phyloP scores from a whole-genome alignment of 2,113 vertebrate species.

The Osmerus eperlanus region DNA sequence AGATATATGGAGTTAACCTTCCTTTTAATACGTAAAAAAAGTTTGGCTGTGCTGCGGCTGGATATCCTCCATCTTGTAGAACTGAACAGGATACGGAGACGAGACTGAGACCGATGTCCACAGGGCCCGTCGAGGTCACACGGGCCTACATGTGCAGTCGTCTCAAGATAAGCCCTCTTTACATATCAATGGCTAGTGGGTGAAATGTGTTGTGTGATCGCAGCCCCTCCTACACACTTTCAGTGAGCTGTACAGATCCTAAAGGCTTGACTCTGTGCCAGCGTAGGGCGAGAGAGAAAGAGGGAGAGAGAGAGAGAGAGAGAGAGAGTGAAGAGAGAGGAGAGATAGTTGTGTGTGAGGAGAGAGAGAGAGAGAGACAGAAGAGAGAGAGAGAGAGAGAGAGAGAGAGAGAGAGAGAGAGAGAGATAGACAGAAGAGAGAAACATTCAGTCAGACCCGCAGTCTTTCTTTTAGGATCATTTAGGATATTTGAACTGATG shows the following conservation, averaged over 20 bases:
- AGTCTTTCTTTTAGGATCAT: too few species aligned
- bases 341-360: too few species aligned
- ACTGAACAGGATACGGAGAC: too few species aligned
- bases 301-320: slow-evolving; percentile 17
- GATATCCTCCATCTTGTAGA: too few species aligned
- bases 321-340: not conserved
- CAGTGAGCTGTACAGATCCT: slow-evolving; percentile 48
- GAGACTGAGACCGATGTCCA: too few species aligned
- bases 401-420: not conserved
- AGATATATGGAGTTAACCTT: not conserved
- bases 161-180: slow-evolving; percentile 40
- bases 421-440: not conserved
- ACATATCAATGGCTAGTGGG: slow-evolving; percentile 58
- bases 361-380: not conserved
- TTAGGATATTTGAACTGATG: too few species aligned
- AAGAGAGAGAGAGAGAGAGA: not conserved
- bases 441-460: not conserved
- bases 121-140: too few species aligned
- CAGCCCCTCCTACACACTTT: slow-evolving; percentile 49
- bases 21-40: too few species aligned
- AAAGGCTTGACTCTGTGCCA: slow-evolving; percentile 46
- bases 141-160: too few species aligned
- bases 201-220: slow-evolving; percentile 55
- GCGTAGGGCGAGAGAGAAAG: not conserved
- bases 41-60: too few species aligned